Conservation (phyloP, 2,113 vertebrate species). For the Nesoenas mayeri region DNA sequence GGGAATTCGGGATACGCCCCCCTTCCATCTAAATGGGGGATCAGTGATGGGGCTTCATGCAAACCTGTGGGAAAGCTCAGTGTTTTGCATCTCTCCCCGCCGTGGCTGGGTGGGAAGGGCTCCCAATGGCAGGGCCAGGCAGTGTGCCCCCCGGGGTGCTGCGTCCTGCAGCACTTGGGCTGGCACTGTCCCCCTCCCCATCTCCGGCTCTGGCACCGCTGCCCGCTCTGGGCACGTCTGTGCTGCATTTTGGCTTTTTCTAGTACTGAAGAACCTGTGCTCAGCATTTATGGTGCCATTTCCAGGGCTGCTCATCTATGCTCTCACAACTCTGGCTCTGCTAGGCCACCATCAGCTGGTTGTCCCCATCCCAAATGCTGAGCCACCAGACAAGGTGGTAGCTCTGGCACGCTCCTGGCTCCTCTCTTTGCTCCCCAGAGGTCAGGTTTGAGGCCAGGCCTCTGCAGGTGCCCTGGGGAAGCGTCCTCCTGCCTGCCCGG, state of each 20-base stretch:
- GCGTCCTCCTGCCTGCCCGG: background rate
- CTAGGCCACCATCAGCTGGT: background rate
- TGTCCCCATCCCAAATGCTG: background rate
- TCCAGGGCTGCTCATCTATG: background rate
- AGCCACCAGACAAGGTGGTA: background rate
- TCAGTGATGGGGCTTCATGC: background rate
- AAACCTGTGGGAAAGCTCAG: background rate
- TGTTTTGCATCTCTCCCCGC: background rate
- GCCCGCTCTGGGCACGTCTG: background rate
- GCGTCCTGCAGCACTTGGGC: accelerated
- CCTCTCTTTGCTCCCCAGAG: background rate
- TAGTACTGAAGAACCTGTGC: background rate
- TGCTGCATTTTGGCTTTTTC: background rate
- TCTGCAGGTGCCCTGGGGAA: background rate
- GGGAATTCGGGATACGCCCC: background rate
- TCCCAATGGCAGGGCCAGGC: background rate
- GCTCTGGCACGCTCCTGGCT: background rate
- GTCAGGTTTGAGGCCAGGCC: background rate
- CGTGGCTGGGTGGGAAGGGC: background rate
- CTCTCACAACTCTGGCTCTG: background rate
- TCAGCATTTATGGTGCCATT: background rate
- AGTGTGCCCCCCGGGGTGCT: background rate
- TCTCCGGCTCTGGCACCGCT: background rate
- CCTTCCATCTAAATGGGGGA: background rate
- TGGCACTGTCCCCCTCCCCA: background rate